Evolutionary conservation across 2,888 invertebrate species (phyloP).

Genomic region (Cephus runcator): DNA sequence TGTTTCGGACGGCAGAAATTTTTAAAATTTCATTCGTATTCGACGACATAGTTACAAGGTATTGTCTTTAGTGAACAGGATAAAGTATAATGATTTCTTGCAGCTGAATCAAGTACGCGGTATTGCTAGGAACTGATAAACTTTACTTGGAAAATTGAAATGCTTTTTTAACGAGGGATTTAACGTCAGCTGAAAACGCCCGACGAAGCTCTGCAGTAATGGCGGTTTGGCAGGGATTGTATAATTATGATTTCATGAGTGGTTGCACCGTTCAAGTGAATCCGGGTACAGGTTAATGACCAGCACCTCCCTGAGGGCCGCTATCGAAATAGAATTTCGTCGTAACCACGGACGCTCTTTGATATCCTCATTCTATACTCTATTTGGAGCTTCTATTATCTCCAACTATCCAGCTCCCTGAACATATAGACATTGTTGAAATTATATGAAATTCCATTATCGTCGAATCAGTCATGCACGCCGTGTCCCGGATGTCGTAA

Average conservation of each 20-base stretch:
- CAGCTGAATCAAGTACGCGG: background rate
- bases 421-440: background rate
- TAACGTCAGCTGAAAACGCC: background rate
- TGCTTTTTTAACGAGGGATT: background rate
- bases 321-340: slow-evolving; percentile 15
- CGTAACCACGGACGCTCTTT: background rate
- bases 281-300: slow-evolving; percentile 28
- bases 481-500: background rate
- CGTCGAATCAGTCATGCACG: slow-evolving; percentile 34
- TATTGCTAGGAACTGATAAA: background rate
- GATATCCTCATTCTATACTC: background rate
- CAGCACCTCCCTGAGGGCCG: slow-evolving; percentile 13
- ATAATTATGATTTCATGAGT: background rate
- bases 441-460: slow-evolving; percentile 29
- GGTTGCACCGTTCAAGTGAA: slow-evolving; percentile 1
- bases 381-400: background rate
- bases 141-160: background rate
- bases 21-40: too few relatives aligned
- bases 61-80: background rate
- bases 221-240: background rate
- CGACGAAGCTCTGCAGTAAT: background rate
- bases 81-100: background rate
- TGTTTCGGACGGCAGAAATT: too few relatives aligned
- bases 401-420: background rate
- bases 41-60: background rate